A percentile compares a stretch with the other conserved stretches of the same genome.
phyloP scores from a whole-genome alignment of 2,888 invertebrate species.

The Ichneumoninae sp. region DNA sequence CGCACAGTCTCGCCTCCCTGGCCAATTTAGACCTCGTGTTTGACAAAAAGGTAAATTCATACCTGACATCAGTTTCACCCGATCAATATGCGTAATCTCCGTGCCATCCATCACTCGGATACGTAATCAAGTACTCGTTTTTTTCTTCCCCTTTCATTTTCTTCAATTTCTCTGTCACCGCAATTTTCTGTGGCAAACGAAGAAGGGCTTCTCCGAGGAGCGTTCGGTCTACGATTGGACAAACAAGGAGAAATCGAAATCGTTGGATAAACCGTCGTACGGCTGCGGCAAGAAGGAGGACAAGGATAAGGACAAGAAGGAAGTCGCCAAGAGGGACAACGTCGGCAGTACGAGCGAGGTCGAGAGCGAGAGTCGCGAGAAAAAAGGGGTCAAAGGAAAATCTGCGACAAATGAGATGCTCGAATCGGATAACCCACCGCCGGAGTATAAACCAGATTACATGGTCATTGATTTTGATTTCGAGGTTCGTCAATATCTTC shows the following conservation, averaged over 20 bases:
- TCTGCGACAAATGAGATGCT: conserved; percentile 82
- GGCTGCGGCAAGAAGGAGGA: conserved; percentile 78
- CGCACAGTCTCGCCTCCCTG: conserved; percentile 81
- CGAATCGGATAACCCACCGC: conserved; percentile 81
- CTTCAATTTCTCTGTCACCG: conserved; percentile 15
- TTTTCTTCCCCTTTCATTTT: conserved; percentile 2
- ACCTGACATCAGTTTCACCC: background rate
- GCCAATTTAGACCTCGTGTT: conserved; percentile 81
- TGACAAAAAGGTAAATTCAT: conserved; percentile 79
- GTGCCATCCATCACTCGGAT: conserved; percentile 5
- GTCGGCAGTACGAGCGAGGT: conserved; percentile 74
- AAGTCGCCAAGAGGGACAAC: conserved; percentile 73
- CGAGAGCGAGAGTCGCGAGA: conserved; percentile 65
- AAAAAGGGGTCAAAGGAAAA: conserved; percentile 71
- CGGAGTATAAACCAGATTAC: conserved; percentile 83
- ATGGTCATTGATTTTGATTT: conserved; percentile 85
- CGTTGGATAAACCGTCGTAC: conserved; percentile 80
- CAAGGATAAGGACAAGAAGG: conserved; percentile 80
- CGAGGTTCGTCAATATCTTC: conserved; percentile 76
- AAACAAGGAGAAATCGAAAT: conserved; percentile 82
- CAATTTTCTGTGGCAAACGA: conserved; percentile 16
- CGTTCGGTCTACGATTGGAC: conserved; percentile 81
- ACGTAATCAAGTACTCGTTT: background rate
- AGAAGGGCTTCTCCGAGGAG: conserved; percentile 81
- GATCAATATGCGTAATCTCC: background rate